Conservation (phyloP, 1,140 invertebrate species). For the Wiebesia pumilae region DNA sequence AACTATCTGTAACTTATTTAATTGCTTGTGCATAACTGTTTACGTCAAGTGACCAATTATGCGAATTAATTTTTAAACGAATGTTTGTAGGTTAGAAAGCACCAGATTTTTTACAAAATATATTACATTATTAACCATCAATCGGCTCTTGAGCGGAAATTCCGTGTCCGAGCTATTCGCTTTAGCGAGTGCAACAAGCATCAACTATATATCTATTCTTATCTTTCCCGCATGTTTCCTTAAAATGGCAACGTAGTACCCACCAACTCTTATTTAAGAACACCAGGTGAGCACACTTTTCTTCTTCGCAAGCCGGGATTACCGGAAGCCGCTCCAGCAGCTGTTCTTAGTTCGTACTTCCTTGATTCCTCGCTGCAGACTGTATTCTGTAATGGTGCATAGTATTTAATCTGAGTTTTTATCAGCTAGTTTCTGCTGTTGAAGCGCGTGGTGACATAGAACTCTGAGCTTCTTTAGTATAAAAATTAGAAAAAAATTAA, state of each 20-base stretch:
- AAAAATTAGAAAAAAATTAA: slow-evolving; percentile 27
- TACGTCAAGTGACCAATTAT: too few relatives aligned
- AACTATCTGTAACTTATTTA: background rate
- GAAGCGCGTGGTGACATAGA: background rate
- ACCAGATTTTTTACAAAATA: slow-evolving; percentile 11
- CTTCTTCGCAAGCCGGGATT: background rate
- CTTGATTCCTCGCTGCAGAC: too few relatives aligned
- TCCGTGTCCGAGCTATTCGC: background rate
- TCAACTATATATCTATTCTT: slow-evolving; percentile 1
- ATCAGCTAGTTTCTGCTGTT: background rate
- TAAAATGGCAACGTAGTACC: background rate
- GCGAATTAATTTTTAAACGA: too few relatives aligned
- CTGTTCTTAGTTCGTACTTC: background rate
- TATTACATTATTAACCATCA: background rate
- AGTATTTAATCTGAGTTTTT: background rate
- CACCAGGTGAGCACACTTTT: background rate
- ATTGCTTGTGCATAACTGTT: background rate
- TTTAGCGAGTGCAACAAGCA: background rate
- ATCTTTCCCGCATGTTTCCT: background rate
- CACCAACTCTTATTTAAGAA: background rate
- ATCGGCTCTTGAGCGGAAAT: background rate
- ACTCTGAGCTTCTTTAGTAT: background rate
- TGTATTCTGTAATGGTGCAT: background rate
- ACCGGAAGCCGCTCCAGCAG: background rate
- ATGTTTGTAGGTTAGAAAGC: slow-evolving; percentile 31